phyloP scores from a whole-genome alignment of 2,888 invertebrate genomes.

The Cactoblastis cactorum region DNA sequence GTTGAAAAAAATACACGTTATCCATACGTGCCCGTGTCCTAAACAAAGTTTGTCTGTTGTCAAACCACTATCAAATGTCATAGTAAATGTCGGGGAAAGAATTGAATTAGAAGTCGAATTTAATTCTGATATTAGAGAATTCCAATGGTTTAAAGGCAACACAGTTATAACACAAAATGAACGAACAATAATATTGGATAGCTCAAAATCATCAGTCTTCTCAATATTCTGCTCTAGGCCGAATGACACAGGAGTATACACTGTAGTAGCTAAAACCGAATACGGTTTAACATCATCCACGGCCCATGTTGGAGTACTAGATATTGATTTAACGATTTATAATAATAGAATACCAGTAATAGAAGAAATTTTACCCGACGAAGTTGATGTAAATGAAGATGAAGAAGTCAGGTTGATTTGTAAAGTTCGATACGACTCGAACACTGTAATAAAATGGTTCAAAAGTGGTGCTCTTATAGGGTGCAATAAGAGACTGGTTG shows the following conservation, averaged over 20 bases:
- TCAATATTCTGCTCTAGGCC: slow-evolving; percentile 24
- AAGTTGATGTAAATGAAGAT: slow-evolving; percentile 25
- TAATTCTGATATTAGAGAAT: slow-evolving; percentile 15
- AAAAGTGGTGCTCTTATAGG: slow-evolving; percentile 23
- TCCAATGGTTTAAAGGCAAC: slow-evolving; percentile 35
- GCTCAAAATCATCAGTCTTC: slow-evolving; percentile 20
- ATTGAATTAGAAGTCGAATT: slow-evolving; percentile 28
- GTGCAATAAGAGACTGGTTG: slow-evolving; percentile 10
- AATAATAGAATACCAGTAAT: slow-evolving; percentile 18
- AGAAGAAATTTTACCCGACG: slow-evolving; percentile 29
- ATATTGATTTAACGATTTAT: slow-evolving; percentile 15
- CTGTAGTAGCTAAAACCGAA: slow-evolving; percentile 27
- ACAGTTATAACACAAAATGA: slow-evolving; percentile 19
- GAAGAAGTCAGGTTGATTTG: slow-evolving; percentile 30
- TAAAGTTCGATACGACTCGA: slow-evolving; percentile 24
- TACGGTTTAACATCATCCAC: slow-evolving; percentile 30
- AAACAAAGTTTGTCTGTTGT: slow-evolving; percentile 15
- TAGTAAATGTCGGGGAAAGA: slow-evolving; percentile 22
- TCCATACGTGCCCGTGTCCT: slow-evolving; percentile 10
- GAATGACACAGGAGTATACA: slow-evolving; percentile 35
- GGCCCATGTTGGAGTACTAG: slow-evolving; percentile 28
- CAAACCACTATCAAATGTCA: slow-evolving; percentile 25
- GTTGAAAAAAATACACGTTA: slow-evolving; percentile 10
- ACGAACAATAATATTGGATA: slow-evolving; percentile 23
- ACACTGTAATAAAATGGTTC: slow-evolving; percentile 26